Percentiles rank a stretch among this genome's conserved stretches.
These are phyloP conservation scores for Agrochola circellaris DNA, from an alignment of 2,888 invertebrate genomes.

Conservation along the genomic window DNA sequence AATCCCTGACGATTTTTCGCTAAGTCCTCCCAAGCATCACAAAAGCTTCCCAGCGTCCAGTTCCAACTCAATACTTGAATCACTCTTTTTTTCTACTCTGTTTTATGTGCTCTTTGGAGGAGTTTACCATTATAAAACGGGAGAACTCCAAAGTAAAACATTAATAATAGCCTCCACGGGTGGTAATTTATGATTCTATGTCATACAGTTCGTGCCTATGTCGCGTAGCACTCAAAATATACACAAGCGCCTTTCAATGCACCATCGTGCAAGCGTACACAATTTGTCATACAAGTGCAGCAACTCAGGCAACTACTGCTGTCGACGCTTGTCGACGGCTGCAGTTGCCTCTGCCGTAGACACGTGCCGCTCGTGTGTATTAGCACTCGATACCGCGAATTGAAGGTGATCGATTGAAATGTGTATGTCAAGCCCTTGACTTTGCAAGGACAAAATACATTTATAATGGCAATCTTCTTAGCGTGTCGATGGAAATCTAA, in stretches of 20 bases:
- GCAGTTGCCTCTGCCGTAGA: too few species aligned
- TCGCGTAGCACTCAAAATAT: neutral
- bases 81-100: neutral
- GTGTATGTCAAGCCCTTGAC: conserved; percentile 6
- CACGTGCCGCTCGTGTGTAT: neutral
- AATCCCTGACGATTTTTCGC: neutral
- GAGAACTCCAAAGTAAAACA: too few species aligned
- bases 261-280: conserved; percentile 8
- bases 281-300: neutral
- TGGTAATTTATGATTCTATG: neutral
- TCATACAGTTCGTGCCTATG: too few species aligned
- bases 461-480: too few species aligned
- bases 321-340: too few species aligned
- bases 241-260: neutral
- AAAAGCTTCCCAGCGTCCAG: neutral
- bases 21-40: neutral
- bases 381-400: conserved; percentile 2
- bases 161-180: neutral
- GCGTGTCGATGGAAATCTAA: too few species aligned
- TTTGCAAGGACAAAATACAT: conserved; percentile 4
- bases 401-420: conserved; percentile 31
- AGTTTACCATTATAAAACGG: neutral
- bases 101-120: neutral
- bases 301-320: too few species aligned
- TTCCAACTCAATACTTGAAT: neutral